phyloP scores from a whole-genome alignment of 2,113 vertebrate genomes.

The Elgaria multicarinata region DNA sequence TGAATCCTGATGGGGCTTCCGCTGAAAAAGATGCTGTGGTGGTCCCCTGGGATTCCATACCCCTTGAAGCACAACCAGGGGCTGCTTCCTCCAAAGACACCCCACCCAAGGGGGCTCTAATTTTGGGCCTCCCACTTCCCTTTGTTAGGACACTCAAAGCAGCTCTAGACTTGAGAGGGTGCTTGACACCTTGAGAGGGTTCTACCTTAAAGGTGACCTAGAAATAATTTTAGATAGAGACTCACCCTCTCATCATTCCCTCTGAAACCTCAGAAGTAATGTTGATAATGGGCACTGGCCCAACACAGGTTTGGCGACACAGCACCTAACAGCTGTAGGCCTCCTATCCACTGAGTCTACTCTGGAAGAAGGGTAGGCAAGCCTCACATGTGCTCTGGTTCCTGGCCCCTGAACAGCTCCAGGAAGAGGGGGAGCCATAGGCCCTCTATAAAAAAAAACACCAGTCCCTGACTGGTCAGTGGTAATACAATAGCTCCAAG shows the following conservation, averaged over 20 bases:
- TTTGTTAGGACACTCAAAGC: neutral
- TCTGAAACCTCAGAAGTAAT: no score
- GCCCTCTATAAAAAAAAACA: neutral
- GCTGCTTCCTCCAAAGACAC: neutral
- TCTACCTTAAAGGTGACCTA: no score
- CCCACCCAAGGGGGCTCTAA: neutral
- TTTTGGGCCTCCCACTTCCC: neutral
- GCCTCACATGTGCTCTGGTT: neutral
- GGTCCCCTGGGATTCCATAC: neutral
- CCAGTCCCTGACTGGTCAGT: neutral
- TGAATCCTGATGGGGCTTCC: neutral
- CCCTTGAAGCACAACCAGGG: neutral
- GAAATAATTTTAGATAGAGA: no score
- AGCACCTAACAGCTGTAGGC: neutral
- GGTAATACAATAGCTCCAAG: neutral
- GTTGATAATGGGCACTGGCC: no score
- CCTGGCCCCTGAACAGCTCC: neutral
- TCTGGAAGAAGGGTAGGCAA: neutral
- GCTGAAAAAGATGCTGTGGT: neutral
- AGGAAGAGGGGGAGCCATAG: neutral
- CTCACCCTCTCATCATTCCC: neutral
- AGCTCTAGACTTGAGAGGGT: neutral
- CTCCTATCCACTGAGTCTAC: neutral
- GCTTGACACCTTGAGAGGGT: no score
- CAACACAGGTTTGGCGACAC: neutral